Evolutionary conservation across 2,888 invertebrate species (phyloP), one percentile per base, ranked within the genome.

Genomic region (Mythimna albipuncta): DNA sequence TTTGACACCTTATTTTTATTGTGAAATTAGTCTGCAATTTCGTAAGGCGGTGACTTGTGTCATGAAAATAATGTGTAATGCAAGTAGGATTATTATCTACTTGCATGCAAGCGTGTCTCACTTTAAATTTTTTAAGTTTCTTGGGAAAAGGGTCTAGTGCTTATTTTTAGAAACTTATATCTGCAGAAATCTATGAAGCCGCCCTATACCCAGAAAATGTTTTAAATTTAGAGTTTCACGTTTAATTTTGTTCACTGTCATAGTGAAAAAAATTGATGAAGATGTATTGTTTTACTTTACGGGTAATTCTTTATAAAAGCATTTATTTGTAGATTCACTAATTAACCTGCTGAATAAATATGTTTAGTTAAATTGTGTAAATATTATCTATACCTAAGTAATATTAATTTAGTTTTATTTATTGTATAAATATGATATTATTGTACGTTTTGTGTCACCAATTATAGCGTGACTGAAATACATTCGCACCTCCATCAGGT

Each of bases 401-500:
- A 16, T 13, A 47, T 47, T 47, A 47, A 47, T 16, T 3, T 47
- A 6, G 47, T 38, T 32, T 21, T 11, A 9, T 26, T 61, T 38
- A 38, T 50, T 55, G 3, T n/a, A 35, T 32, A 77, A 69, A 50
- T 47, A 54, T 61, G 47, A 21, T 47, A 2, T 26, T 57, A 19
- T 19, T 69, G 62, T 21, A 47, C 59, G 38, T 64, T 74, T 55
- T 55, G 63, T 75, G 68, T 76, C 73, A 78, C 79, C 83, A 77
- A 76, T 78, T 83, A 85, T 84, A 82, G 79, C 79, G 75, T 65
- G 80, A 87, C 88, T 85, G 83, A 93, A 92, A 91, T 92, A 93
- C 88, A 88, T 89, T 61, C 85, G 87, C 88, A 87, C 89, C 87
- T 89, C 38, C n/a, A 67, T 84, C 91, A 91, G 91, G 89, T 93